Percentiles rank a stretch among this genome's conserved stretches.
phyloP scores from a whole-genome alignment of 2,113 vertebrate species.

The Piaya cayana region DNA sequence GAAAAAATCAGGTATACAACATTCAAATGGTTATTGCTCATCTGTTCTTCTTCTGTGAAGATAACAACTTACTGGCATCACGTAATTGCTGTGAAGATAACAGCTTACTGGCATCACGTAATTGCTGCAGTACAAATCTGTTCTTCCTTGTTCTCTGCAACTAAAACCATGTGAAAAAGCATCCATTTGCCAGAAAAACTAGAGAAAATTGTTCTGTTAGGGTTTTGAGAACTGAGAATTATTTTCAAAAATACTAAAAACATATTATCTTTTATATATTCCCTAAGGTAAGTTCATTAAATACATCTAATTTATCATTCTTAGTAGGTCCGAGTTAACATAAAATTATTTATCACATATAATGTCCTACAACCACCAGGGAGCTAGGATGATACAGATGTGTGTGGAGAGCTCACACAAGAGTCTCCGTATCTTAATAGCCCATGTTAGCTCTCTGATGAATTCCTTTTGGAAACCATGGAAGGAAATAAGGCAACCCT shows the following conservation, averaged over 20 bases:
- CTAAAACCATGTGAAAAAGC: neutral
- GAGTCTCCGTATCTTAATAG: neutral
- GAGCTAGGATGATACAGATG: neutral
- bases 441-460: neutral
- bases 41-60: neutral
- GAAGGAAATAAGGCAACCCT: neutral
- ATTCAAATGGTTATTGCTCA: neutral
- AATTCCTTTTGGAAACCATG: neutral
- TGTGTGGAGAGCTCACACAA: neutral
- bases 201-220: neutral
- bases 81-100: neutral
- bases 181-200: neutral
- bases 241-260: neutral
- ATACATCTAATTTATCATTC: constrained; percentile 29
- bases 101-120: neutral
- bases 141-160: neutral
- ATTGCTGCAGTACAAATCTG: neutral
- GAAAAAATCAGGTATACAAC: neutral
- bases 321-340: neutral
- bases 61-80: neutral
- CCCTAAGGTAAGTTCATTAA: neutral
- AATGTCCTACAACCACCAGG: neutral
- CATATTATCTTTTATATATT: neutral
- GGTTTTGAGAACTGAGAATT: neutral
- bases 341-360: neutral